Conservation (phyloP, 23 tunicate species). For the Oikopleura dioica region DNA sequence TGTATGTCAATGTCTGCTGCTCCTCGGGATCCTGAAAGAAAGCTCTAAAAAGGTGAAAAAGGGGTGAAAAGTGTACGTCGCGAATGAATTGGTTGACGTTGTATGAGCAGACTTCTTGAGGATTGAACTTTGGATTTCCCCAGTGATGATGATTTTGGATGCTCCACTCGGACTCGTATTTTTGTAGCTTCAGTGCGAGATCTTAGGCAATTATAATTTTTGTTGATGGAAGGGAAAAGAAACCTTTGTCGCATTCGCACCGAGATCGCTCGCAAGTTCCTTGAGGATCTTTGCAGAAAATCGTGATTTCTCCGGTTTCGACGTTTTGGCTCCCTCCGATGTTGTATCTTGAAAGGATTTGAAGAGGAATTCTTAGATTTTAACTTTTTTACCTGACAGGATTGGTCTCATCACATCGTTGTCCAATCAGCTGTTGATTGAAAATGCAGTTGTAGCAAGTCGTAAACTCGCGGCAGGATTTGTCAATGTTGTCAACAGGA, state of each 20-base stretch:
- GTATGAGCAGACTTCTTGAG: background rate
- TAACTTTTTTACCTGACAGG: background rate
- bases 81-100: too few species aligned
- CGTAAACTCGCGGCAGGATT: background rate
- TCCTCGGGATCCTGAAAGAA: too few species aligned
- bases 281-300: conserved; percentile 8
- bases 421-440: background rate
- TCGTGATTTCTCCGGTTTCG: background rate
- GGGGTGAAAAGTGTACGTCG: too few species aligned
- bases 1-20: too few species aligned
- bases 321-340: background rate
- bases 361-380: background rate
- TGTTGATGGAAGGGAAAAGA: too few species aligned
- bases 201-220: too few species aligned
- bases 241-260: conserved; percentile 9
- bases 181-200: background rate
- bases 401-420: conserved; percentile 6
- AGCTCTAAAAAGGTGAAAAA: background rate
- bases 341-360: background rate
- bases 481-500: conserved; percentile 4
- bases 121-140: background rate
- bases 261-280: conserved; percentile 7
- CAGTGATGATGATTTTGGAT: background rate
- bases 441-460: conserved; percentile 2
- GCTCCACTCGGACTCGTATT: background rate